These are phyloP conservation scores for Acanthosepion pharaonis DNA, from an alignment of 2,888 invertebrate genomes.

Conservation along the genomic window DNA sequence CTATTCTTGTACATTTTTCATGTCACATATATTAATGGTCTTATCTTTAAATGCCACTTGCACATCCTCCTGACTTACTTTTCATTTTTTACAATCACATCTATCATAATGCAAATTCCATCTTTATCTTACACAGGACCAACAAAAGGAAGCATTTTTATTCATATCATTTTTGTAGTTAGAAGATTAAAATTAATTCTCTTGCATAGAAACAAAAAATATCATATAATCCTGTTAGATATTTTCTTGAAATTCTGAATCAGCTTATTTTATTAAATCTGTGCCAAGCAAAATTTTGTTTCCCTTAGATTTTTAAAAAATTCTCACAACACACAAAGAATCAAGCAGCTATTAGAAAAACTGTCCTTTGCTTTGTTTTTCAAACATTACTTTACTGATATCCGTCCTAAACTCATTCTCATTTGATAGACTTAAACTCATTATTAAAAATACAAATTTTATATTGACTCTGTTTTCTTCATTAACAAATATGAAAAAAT, in stretches of 20 bases:
- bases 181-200: neutral
- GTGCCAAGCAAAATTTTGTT: neutral
- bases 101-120: neutral
- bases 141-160: neutral
- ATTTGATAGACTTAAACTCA: neutral
- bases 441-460: neutral
- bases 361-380: neutral
- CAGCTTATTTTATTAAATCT: neutral
- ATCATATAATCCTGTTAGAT: neutral
- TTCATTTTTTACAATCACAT: conserved; percentile 2
- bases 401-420: neutral
- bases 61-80: neutral
- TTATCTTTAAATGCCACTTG: no score
- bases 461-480: neutral
- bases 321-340: neutral
- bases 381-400: neutral
- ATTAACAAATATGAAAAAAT: neutral
- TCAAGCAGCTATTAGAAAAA: neutral
- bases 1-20: neutral
- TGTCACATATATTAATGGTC: no score
- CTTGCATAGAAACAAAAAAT: neutral
- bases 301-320: neutral
- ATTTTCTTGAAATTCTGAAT: neutral
- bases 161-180: neutral
- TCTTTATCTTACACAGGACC: neutral